A percentile compares a stretch with the other conserved stretches of the same genome.
These are phyloP conservation scores for Cirrhinus molitorella DNA, from an alignment of 2,797 vertebrate genomes.

Conservation along the genomic window DNA sequence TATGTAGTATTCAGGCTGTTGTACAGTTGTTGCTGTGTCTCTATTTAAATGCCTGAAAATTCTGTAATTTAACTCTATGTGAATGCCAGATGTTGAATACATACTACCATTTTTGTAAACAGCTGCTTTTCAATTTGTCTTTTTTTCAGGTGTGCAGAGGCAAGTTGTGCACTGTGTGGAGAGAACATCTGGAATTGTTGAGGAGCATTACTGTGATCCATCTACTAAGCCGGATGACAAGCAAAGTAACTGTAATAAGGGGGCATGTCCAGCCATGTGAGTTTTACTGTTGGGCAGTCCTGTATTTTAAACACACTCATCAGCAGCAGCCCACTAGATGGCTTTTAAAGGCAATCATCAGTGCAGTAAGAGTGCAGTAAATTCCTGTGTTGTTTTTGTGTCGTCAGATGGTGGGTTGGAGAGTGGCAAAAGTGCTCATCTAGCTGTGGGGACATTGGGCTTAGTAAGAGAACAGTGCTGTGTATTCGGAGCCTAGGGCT, in stretches of 20 bases:
- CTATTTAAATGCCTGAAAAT: background rate
- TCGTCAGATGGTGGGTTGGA: slow-evolving; percentile 90
- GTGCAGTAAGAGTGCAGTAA: background rate
- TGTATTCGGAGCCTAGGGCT: slow-evolving; percentile 87
- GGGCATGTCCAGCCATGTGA: slow-evolving; percentile 90
- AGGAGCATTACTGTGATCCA: slow-evolving; percentile 84
- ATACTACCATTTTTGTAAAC: background rate
- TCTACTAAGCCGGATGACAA: slow-evolving; percentile 83
- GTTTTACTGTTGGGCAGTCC: slow-evolving; percentile 51
- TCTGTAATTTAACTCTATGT: background rate
- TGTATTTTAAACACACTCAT: background rate
- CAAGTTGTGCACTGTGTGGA: slow-evolving; percentile 89
- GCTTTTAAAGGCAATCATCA: slow-evolving; percentile 21
- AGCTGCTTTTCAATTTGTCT: background rate
- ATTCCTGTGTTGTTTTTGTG: slow-evolving; percentile 3
- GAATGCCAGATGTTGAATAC: background rate
- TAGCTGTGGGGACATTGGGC: slow-evolving; percentile 82
- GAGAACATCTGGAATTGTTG: slow-evolving; percentile 84
- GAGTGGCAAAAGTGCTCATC: slow-evolving; percentile 92
- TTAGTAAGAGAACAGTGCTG: slow-evolving; percentile 84
- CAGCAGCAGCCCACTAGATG: background rate
- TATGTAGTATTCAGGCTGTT: background rate
- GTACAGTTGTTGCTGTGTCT: background rate
- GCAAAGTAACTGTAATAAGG: slow-evolving; percentile 84
- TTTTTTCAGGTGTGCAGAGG: slow-evolving; percentile 86